A percentile compares a stretch with the other conserved stretches of the same genome.
These are phyloP conservation scores for Lacerta viridis DNA, from an alignment of 2,797 vertebrate genomes.

Conservation along the genomic window DNA sequence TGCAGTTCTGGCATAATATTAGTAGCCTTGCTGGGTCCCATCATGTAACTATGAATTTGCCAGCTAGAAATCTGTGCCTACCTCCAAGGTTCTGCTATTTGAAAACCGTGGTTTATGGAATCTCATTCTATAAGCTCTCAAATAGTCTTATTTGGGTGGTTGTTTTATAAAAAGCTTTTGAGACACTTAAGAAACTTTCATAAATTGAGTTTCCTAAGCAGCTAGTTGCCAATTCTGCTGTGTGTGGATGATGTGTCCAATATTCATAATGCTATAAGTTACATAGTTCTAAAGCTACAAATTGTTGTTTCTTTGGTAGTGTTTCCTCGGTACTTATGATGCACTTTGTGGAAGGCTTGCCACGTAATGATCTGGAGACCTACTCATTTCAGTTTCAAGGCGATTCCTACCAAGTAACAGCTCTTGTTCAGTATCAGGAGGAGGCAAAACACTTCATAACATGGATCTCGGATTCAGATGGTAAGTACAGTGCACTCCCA, in stretches of 20 bases:
- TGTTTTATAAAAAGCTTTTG: background rate
- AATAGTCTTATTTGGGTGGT: background rate
- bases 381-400: conserved; percentile 87
- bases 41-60: background rate
- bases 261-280: conserved; percentile 9
- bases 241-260: conserved; percentile 3
- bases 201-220: too few relatives aligned
- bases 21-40: background rate
- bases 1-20: background rate
- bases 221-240: conserved; percentile 17
- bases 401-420: conserved; percentile 82
- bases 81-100: background rate
- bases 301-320: conserved; percentile 77
- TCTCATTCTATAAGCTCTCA: background rate
- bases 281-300: conserved; percentile 44
- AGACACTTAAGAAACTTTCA: too few relatives aligned
- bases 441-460: conserved; percentile 89
- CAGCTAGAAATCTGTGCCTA: background rate
- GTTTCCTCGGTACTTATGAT: conserved; percentile 86
- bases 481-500: conserved; percentile 77
- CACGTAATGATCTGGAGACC: conserved; percentile 80
- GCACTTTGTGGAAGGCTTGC: conserved; percentile 93
- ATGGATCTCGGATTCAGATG: conserved; percentile 86
- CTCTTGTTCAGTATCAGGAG: conserved; percentile 88
- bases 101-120: background rate